These are phyloP conservation scores for Bombylius major DNA, from an alignment of 2,888 invertebrate species.

Conservation along the genomic window DNA sequence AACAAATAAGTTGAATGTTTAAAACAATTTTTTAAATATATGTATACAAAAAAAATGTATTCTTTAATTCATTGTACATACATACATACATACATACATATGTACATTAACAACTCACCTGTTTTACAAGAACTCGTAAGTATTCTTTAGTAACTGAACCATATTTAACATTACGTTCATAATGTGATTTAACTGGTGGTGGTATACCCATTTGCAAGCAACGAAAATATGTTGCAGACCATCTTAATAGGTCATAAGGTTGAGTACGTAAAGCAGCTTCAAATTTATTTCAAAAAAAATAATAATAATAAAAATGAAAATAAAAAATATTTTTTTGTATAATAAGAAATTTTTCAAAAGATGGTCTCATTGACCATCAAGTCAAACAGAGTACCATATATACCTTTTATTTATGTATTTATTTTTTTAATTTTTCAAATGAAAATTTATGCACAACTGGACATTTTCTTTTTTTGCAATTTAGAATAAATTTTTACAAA, in stretches of 20 bases:
- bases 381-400: not conserved
- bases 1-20: too few species aligned
- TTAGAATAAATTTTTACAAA: too few species aligned
- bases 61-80: too few species aligned
- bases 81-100: not conserved
- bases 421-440: not conserved
- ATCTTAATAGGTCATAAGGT: slow-evolving; percentile 70
- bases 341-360: too few species aligned
- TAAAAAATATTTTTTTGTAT: not conserved
- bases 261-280: slow-evolving; percentile 78
- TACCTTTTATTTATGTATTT: not conserved
- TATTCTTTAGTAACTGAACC: slow-evolving; percentile 70
- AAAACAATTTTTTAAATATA: too few species aligned
- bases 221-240: slow-evolving; percentile 74
- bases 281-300: not conserved
- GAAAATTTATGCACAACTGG: not conserved
- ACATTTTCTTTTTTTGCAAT: too few species aligned
- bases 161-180: slow-evolving; percentile 63
- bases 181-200: slow-evolving; percentile 66
- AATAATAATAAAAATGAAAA: not conserved
- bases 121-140: slow-evolving; percentile 60
- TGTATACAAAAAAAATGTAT: too few species aligned
- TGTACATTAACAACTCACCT: slow-evolving; percentile 40
- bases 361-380: too few species aligned
- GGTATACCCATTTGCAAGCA: slow-evolving; percentile 63